Conservation (phyloP, 2,113 vertebrate species). For the Mixornis gularis region DNA sequence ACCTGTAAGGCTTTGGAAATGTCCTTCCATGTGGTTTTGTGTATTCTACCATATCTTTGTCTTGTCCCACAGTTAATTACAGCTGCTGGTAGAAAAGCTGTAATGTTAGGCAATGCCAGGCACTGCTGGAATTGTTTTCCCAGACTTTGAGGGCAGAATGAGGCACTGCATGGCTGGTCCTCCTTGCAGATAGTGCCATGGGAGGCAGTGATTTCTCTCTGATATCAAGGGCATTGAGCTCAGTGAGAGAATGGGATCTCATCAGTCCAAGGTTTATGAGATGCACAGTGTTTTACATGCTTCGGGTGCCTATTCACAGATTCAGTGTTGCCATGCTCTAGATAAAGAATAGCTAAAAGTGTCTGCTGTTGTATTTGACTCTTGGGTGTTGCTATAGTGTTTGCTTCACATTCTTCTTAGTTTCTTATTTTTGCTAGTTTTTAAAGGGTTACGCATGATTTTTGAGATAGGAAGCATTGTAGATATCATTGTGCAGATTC, state of each 20-base stretch:
- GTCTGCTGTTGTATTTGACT: neutral
- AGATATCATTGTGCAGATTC: neutral
- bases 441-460: neutral
- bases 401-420: neutral
- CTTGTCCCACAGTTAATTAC: neutral
- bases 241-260: neutral
- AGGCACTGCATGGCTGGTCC: neutral
- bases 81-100: neutral
- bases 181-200: neutral
- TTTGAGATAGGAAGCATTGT: neutral
- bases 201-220: neutral
- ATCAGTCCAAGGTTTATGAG: neutral
- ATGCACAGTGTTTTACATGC: neutral
- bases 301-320: neutral
- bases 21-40: neutral
- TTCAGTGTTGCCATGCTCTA: neutral
- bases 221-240: neutral
- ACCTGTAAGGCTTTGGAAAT: neutral
- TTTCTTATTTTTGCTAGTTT: neutral
- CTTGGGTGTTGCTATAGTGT: neutral
- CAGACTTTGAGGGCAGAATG: neutral
- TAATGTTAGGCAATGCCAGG: accelerated
- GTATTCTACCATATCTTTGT: accelerated
- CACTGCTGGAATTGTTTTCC: neutral
- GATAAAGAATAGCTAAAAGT: neutral